Base-by-base conservation (phyloP, 2,113 vertebrate genomes). In the Vombatus ursinus region DNA sequence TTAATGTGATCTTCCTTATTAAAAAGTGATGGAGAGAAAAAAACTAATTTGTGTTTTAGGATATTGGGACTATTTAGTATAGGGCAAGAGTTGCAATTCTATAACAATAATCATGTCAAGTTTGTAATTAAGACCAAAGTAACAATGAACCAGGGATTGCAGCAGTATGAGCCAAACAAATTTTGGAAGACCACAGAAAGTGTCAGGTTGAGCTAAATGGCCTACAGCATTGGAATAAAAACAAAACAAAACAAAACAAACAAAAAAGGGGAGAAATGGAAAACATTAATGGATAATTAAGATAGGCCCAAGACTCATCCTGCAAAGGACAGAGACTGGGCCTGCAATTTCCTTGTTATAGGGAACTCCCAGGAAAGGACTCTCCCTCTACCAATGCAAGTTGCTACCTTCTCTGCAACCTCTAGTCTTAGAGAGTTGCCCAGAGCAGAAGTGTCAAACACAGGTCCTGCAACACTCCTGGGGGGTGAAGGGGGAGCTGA, bases 201-300 rank as follows among this genome's bases (percentile, higher is more conserved):
- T 89, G n/a, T 8, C 22, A 0, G 8, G 9, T 28, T 9, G 10
- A 96, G 96, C 44, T 37, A 50, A n/a, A 96, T 84, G 19, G n/a
- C n/a, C 68, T 44, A 23, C 5, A 84, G 68, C 68, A 84, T 23
- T 84, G 68, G n/a, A 23, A 84, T 23, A 44, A 93, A 44, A 26
- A n/a, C 48, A 24, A 50, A 97, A 61, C 44, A 93, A 95, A 37
- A 96, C 90, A 52, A 2, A n/a, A 51, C 50, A 51, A 12, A 8
- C 25, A 94, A 49, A 44, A 92, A 51, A 28, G 5, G 24, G 16
- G 53, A 5, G 16, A 92, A 96, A 94, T 0, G 12, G 26, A 37
- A 91, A 96, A 92, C 92, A 44, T 7, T 91, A 95, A 97, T 91
- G 23, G 16, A 96, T 51, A 95, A 95, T 96, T 89, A 92, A 96